These are phyloP conservation scores for Phyllotis vaccarum DNA, from an alignment of 2,797 vertebrate species.

Conservation along the genomic window DNA sequence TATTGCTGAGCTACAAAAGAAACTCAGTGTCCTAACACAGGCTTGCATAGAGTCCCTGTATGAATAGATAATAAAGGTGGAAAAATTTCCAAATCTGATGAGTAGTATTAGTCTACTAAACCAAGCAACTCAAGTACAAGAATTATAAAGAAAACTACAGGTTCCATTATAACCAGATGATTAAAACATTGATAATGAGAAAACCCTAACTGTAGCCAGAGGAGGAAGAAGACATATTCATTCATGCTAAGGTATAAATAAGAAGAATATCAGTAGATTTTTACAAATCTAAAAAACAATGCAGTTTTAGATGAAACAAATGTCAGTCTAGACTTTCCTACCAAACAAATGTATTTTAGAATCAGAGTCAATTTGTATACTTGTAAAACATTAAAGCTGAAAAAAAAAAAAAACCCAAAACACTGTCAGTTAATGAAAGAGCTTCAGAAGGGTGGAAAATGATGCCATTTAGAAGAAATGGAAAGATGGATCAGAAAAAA, in stretches of 20 bases:
- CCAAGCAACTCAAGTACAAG: neutral
- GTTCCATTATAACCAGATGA: neutral
- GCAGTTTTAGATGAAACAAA: slow-evolving; percentile 19
- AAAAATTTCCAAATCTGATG: neutral
- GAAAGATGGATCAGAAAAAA: neutral
- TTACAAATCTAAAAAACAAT: neutral
- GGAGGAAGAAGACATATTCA: neutral
- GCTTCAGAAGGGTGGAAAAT: neutral
- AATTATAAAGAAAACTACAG: neutral
- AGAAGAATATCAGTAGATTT: neutral
- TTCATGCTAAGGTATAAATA: neutral
- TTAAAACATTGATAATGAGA: neutral
- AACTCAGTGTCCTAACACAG: neutral
- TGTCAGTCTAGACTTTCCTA: neutral
- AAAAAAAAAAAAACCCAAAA: slow-evolving; percentile 39
- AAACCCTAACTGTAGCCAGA: neutral
- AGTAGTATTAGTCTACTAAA: neutral
- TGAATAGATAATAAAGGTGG: neutral
- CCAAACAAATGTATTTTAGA: neutral
- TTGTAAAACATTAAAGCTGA: slow-evolving; percentile 51
- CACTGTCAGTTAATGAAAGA: neutral
- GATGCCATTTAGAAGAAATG: neutral
- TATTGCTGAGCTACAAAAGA: neutral
- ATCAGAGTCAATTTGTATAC: neutral
- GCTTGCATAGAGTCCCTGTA: neutral